Base-by-base conservation (phyloP, 2,113 vertebrate species). In the Halcyon malimbica region DNA sequence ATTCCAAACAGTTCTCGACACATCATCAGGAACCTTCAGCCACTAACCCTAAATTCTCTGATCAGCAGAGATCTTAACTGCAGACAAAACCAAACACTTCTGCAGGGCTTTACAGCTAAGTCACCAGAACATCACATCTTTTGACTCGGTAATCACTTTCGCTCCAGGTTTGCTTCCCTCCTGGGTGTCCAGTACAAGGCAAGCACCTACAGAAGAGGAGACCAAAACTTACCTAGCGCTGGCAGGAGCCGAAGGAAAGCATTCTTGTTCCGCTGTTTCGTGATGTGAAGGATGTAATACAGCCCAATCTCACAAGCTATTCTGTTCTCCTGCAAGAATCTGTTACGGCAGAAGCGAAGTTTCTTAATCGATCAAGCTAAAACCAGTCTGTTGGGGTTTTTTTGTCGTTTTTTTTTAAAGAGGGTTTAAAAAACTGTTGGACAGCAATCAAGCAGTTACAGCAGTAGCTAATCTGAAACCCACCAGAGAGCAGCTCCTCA, bases 221-320 rank as follows among this genome's bases (percentile, higher is more conserved):
- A 91, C 21, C 44, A 48, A 65, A 17, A 73, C 98, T 98, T 82
- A 99, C 99, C 99, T 1, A 99, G 97, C 2, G 98, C 98, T 2
- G 99, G 99, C 14, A 99, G 98, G 21, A 99, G 96, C 80, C 99
- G 98, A 26, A 99, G 99, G 21, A 99, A 97, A 24, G 99, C 99
- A 10, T 99, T 99, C 96, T 98, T 99, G 96, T 99, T 99, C 97
- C 99, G 98, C 97, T 98, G 98, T 87, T 99, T 99, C 57, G 99
- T 99, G 59, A 99, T 98, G 92, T 99, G 99, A 50, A 99, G 98
- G 11, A 99, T 97, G 5, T 99, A 99, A 95, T 99, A 99, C 1
- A 99, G 98, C 29, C 99, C 99, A 86, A 99, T 98, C 96, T 99
- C 99, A 95, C 99, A 99, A 15, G 99, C 99, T 95, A 99, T 98